Evolutionary conservation across 1,140 invertebrate species (phyloP), one percentile per base, ranked within the genome.

Genomic region (Ganaspis sp.): DNA sequence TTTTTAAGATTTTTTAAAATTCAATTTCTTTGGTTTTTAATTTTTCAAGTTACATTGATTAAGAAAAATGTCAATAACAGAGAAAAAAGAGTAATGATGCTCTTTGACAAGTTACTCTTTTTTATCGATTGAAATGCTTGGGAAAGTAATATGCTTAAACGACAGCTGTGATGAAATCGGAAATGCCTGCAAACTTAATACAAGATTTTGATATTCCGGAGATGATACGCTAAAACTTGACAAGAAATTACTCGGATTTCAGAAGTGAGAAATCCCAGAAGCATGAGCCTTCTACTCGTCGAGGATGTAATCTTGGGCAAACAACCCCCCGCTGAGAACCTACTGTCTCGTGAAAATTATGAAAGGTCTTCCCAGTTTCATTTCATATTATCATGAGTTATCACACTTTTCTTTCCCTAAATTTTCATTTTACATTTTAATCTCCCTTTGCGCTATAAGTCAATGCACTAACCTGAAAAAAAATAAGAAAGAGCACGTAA

Each of bases 211-310:
- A 64, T 23, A 26, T 64, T 64, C 54, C 12, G 54, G 54, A 64
- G 54, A 64, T 64, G 54, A 64, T 11, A 64, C 54, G 54, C 54
- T 64, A 64, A 64, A 64, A 64, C 54, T 64, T 64, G 54, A 64
- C 54, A 64, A 64, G 54, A 64, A 64, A 64, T 64, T 64, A 64
- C 23, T 2, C 23, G 54, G 54, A 64, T 64, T 64, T 64, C 26
- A 1, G 54, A 23, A 4, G 54, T 26, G 54, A 64, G 54, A 64
- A 64, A 64, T 29, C 54, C 54, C 54, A 64, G 54, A 64, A 64
- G 26, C 54, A 21, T 64, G 26, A 64, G 23, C 26, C 54, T 26
- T 49, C 45, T 49, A 49, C 26, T 64, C n/a, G 54, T 64, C 21
- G 23, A 64, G 54, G 15, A 64, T 64, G 54, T 64, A 64, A 64